phyloP scores from a whole-genome alignment of 2,797 vertebrate species.

The Propithecus deckenii region DNA sequence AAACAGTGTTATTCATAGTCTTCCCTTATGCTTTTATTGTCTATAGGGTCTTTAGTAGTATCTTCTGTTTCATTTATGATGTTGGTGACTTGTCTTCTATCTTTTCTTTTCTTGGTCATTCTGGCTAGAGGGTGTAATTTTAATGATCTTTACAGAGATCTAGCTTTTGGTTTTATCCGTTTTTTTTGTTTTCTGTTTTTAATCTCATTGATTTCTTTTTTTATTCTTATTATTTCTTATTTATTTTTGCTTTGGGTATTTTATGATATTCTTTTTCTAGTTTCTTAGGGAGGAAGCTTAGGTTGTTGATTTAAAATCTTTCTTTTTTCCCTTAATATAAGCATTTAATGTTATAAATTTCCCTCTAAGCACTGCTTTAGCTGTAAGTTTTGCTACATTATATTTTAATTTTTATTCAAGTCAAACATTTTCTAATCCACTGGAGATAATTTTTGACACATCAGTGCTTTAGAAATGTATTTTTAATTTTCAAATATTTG shows the following conservation, averaged over 20 bases:
- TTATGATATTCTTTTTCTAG: background rate
- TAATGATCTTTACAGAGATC: background rate
- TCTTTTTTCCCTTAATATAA: background rate
- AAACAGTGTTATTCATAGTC: background rate
- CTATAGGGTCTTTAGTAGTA: background rate
- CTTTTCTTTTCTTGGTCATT: background rate
- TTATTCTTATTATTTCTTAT: background rate
- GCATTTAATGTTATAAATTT: background rate
- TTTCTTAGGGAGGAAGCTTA: background rate
- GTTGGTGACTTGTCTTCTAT: background rate
- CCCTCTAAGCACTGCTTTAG: background rate
- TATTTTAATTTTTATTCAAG: background rate
- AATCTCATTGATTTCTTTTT: background rate
- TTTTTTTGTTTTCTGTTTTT: background rate
- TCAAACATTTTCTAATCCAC: background rate
- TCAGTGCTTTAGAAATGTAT: background rate
- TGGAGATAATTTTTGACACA: background rate
- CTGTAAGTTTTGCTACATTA: background rate
- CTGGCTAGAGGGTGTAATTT: background rate
- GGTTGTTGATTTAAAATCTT: background rate
- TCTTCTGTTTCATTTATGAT: background rate
- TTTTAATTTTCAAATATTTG: background rate
- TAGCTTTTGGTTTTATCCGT: background rate
- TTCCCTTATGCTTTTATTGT: background rate
- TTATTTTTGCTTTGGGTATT: background rate